Evolutionary conservation across 2,888 invertebrate species (phyloP), one percentile per base, ranked within the genome.

Genomic region (Magallana nippona): DNA sequence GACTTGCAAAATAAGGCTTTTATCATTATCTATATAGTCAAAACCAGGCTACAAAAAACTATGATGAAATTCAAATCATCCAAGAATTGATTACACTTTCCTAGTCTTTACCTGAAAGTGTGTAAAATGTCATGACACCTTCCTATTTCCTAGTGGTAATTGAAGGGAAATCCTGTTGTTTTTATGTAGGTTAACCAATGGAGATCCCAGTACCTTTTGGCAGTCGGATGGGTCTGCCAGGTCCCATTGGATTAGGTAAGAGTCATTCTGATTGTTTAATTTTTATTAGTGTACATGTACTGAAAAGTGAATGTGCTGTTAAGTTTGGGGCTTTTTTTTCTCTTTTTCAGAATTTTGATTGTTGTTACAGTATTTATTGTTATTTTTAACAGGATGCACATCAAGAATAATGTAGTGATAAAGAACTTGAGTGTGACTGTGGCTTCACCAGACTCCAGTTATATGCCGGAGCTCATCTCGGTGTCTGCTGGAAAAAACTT

Each of bases 211-310:
- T 57, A 90, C 92, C 8, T 93, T 91, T 86, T 94, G 94, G 94
- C 94, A 94, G 89, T 93, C 93, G 8, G 93, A 94, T 88, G 94
- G 94, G 19, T 90, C 93, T 17, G 93, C 93, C 11, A 87, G 93
- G 55, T 92, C 93, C 44, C 94, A 94, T 87, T 94, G 92, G 92
- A 92, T 94, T 80, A 91, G 94, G 93, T 94, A 83, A 32, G 79
- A 57, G 8, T 79, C 19, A 55, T n/a, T 19, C 10, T 55, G 62
- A 60, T 44, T 44, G 44, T 3, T 44, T 44, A 8, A 44, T 44
- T 44, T 44, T 44, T 44, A 44, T 44, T 44, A 44, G 44, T 44
- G 44, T 44, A 44, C 8, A 44, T 8, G 44, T 44, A 44, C 8
- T 44, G 3, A 44, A 44, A 44, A 44, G 44, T 8, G 44, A 44